phyloP scores from a whole-genome alignment of 2,888 invertebrate species.

The Nemotelus nigrinus region DNA sequence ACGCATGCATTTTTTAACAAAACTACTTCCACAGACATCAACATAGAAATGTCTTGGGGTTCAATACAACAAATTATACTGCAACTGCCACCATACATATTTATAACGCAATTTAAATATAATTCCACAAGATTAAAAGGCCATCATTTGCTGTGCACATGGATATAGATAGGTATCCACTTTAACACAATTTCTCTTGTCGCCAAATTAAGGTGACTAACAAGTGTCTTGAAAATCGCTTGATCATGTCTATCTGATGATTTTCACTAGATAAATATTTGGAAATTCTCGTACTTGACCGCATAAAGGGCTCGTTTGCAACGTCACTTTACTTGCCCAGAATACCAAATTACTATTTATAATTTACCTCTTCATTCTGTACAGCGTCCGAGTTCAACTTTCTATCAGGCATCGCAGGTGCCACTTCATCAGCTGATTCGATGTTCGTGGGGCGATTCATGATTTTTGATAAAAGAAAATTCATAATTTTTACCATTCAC shows the following conservation, averaged over 20 bases:
- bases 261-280: not conserved
- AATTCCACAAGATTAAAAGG: constrained; percentile 13
- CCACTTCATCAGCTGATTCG: constrained; percentile 52
- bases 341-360: constrained; percentile 24
- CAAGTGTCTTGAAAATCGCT: constrained; percentile 29
- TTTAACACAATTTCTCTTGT: constrained; percentile 12
- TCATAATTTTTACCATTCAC: constrained; percentile 54
- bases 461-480: constrained; percentile 61
- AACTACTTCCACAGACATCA: too few species aligned
- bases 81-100: too few species aligned
- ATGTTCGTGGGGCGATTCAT: constrained; percentile 61
- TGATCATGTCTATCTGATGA: constrained; percentile 13
- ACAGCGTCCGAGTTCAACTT: not conserved
- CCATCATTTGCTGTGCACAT: not conserved
- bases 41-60: too few species aligned
- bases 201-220: constrained; percentile 22
- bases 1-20: too few species aligned
- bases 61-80: too few species aligned
- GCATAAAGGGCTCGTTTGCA: constrained; percentile 39
- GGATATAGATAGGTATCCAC: not conserved
- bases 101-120: not conserved
- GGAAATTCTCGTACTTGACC: constrained; percentile 13
- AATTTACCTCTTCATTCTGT: constrained; percentile 32
- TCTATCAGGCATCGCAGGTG: not conserved
- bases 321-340: constrained; percentile 27